Conservation (phyloP, 2,888 invertebrate genomes). For the Drosophila dives region DNA sequence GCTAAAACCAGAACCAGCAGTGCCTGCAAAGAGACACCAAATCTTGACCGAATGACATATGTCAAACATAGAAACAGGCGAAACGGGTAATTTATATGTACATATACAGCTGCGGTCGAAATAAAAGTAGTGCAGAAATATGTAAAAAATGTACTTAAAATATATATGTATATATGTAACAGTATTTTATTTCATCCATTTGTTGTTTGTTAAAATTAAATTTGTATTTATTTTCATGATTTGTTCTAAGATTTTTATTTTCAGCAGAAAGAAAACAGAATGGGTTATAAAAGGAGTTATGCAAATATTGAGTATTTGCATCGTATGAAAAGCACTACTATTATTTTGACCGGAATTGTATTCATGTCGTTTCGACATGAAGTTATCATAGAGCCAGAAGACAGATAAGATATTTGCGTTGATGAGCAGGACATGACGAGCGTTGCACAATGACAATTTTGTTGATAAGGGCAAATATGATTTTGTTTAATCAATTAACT, state of each 20-base stretch:
- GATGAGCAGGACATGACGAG: constrained; percentile 29
- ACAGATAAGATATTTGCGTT: constrained; percentile 48
- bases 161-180: neutral
- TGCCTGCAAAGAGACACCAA: constrained; percentile 12
- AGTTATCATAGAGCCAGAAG: constrained; percentile 35
- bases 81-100: neutral
- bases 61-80: constrained; percentile 16
- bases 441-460: constrained; percentile 37
- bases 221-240: neutral
- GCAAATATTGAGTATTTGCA: neutral
- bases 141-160: neutral
- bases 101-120: neutral
- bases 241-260: neutral
- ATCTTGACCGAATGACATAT: constrained; percentile 39
- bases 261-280: neutral
- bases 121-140: neutral
- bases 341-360: neutral
- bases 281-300: neutral
- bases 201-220: neutral
- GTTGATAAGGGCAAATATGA: constrained; percentile 49
- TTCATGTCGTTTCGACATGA: constrained; percentile 11
- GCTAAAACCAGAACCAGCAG: constrained; percentile 7
- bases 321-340: neutral
- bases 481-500: constrained; percentile 56
- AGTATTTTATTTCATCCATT: neutral